Base-by-base conservation (phyloP, 1,140 invertebrate genomes). In the Reticulitermes speratus region DNA sequence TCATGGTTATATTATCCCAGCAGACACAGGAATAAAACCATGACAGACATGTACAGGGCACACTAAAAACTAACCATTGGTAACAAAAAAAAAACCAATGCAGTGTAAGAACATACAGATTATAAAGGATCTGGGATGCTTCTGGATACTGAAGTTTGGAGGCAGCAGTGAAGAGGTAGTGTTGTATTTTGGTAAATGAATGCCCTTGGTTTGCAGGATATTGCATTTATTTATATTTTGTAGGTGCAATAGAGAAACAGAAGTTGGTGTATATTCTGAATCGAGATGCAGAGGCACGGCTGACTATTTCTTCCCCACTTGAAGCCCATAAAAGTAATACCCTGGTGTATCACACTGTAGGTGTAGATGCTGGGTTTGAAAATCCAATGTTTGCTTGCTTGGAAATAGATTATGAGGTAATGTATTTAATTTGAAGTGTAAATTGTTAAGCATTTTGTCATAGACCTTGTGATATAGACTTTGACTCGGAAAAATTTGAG, bases 271-370 rank as follows among this genome's bases (percentile, higher is more conserved):
- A 99, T 90, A 99, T 99, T 91, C 93, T 99, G 84, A 99, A 99
- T 92, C 94, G 99, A 92, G 99, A 99, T 94, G 95, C 97, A 0
- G 97, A 99, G 91, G 98, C 98, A 2, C 94, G 98, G 87, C 92
- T 99, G 44, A 99, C 99, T 7, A 99, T 99, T 89, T 99, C 98
- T 1, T 99, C 99, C 0, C 99, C 99, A 0, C 91, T 99, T 38
- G 99, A 99, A 93, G 99, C 99, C 1, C 98, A 99, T 90, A 99
- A 99, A 92, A 98, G 98, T n/a, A 99, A 99, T 89, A 99, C 98
- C 16, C 91, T 99, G 8, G 98, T 99, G 0, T 99, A 99, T 91
- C 97, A 99, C 90, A 98, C 99, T 92, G 98, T 99, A 38, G 99
- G 98, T 48, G 97, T 99, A 6, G 99, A 99, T 94, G 98, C 99